Conservation (phyloP, 2,113 vertebrate species). For the Cairina moschata region DNA sequence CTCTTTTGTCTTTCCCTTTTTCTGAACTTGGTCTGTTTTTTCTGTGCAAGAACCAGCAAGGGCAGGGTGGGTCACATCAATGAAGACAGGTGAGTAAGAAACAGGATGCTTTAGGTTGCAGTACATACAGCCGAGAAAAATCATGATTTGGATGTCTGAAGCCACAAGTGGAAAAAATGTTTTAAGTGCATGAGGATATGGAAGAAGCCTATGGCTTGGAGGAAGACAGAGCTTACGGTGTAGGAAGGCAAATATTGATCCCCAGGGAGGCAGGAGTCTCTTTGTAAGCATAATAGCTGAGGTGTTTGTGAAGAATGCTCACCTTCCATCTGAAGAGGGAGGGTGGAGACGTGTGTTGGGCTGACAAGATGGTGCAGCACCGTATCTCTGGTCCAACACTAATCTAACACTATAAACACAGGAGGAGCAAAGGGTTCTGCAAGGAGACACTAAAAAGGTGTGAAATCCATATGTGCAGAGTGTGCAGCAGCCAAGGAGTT, state of each 20-base stretch:
- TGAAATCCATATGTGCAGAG: neutral
- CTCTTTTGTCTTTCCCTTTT: neutral
- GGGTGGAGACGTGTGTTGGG: neutral
- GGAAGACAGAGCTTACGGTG: neutral
- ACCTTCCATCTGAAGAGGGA: neutral
- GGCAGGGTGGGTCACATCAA: neutral
- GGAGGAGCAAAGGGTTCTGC: neutral
- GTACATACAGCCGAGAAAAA: neutral
- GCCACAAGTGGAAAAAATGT: neutral
- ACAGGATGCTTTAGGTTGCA: neutral
- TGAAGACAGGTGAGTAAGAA: neutral
- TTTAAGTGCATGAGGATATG: neutral
- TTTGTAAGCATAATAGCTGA: neutral
- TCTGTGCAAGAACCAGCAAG: neutral
- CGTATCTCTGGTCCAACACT: neutral
- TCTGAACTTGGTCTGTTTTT: neutral
- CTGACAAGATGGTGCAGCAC: neutral
- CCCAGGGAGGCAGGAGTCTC: neutral
- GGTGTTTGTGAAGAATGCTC: neutral
- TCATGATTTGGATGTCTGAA: neutral
- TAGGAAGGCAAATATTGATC: neutral
- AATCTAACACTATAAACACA: neutral
- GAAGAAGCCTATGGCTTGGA: neutral
- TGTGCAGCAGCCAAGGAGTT: neutral
- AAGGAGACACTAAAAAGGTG: neutral